Evolutionary conservation across 2,888 invertebrate species (phyloP).

Genomic region (Acrocyrtus sp.): DNA sequence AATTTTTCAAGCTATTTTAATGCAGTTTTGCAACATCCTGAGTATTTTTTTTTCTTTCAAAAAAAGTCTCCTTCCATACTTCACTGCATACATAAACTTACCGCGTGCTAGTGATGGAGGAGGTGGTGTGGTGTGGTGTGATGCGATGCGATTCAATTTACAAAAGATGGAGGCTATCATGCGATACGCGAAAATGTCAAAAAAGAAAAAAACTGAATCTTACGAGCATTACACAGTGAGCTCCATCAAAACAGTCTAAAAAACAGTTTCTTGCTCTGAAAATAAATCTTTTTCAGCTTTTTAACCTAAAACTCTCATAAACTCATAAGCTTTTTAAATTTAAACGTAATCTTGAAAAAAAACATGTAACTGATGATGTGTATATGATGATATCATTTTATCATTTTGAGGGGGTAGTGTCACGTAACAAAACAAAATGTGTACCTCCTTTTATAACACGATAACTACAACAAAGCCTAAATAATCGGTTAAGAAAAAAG

Average conservation of each 20-base stretch:
- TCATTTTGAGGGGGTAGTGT: not conserved
- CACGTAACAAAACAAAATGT: not conserved
- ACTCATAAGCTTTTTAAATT: not conserved
- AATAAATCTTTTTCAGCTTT: too few species aligned
- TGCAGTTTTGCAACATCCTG: not conserved
- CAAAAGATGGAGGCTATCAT: constrained; percentile 39
- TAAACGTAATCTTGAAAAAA: too few species aligned
- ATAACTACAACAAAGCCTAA: too few species aligned
- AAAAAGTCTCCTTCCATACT: too few species aligned
- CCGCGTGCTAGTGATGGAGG: not conserved
- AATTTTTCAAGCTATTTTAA: too few species aligned
- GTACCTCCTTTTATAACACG: not conserved
- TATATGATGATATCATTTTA: not conserved
- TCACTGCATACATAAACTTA: not conserved
- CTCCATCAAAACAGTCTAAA: too few species aligned
- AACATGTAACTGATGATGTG: constrained; percentile 16
- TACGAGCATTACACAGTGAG: too few species aligned
- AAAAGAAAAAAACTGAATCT: too few species aligned
- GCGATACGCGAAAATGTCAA: constrained; percentile 34
- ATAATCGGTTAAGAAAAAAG: not conserved
- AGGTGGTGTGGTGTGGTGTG: too few species aligned
- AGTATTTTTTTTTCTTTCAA: too few species aligned
- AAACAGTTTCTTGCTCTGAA: not conserved
- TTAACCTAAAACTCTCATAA: not conserved
- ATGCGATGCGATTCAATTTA: not conserved